Evolutionary conservation across 2,888 invertebrate genomes (phyloP), one percentile per base, ranked within the genome.

Genomic region (Cabera pusaria): DNA sequence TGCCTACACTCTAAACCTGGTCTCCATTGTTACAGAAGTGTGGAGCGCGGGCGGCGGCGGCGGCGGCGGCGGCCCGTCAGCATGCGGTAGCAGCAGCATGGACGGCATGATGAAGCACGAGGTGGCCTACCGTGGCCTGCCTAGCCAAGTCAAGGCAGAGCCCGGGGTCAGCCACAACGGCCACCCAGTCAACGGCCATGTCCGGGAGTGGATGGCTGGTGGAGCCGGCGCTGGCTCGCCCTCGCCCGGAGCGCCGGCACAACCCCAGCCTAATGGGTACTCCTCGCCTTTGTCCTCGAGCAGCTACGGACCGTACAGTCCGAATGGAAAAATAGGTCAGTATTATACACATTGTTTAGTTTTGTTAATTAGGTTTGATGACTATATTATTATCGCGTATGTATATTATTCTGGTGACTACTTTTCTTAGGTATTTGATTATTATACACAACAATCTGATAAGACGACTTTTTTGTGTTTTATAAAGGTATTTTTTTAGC

Each of bases 241-340:
- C 6, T 93, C 93, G n/a, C 93, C 93, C 6, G 92, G 92, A 6
- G 93, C 93, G 34, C 92, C 93, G 5, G 77, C 85, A 43, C 92
- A 90, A 68, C 90, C 90, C 10, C 91, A 90, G 64, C 90, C 91
- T 53, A 92, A 92, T 70, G 96, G 96, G 35, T 96, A 96, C 79
- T 94, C 95, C 31, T 96, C 96, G 55, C 96, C 96, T 8, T 92
- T 96, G 90, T 96, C 95, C 33, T 94, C 95, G 7, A 93, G 95
- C 79, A 96, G 96, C 92, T 96, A 96, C 89, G 96, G 96, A 62
- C 95, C 96, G 1, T 96, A 96, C 80, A 96, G 96, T 88, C 96
- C 96, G 53, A 95, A 95, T 82, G 95, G 95, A 68, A 96, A 96
- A 92, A 92, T 95, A 91, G 95, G 96, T 96, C 63, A 93, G 94